Conservation (phyloP, 1,140 invertebrate species). For the Drosophila insularis region DNA sequence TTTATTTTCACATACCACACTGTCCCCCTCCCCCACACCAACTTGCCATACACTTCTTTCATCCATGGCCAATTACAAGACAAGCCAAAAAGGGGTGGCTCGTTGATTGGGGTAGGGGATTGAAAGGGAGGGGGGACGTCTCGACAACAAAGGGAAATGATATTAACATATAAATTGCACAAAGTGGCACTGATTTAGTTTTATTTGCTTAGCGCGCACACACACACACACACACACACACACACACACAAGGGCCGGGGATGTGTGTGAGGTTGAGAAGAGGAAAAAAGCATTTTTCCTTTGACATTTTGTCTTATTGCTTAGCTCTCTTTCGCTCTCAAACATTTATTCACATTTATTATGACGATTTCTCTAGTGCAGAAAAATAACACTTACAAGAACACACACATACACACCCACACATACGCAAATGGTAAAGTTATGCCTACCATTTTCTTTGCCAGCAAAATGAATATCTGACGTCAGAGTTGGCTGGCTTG, state of each 20-base stretch:
- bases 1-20: neutral
- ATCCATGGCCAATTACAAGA: slow-evolving; percentile 56
- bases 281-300: slow-evolving; percentile 7
- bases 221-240: slow-evolving; percentile 19
- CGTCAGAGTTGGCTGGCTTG: slow-evolving; percentile 28
- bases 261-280: neutral
- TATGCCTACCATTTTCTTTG: neutral
- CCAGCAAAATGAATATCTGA: slow-evolving; percentile 20
- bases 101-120: too few species aligned
- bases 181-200: slow-evolving; percentile 79
- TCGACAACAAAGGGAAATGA: slow-evolving; percentile 76
- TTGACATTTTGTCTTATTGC: slow-evolving; percentile 53
- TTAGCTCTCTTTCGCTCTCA: neutral
- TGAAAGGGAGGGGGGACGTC: slow-evolving; percentile 23
- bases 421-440: slow-evolving; percentile 12
- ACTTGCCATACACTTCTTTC: neutral
- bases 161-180: slow-evolving; percentile 81
- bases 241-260: neutral
- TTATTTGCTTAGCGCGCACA: slow-evolving; percentile 41
- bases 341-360: slow-evolving; percentile 80
- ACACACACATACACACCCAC: slow-evolving; percentile 28
- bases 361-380: slow-evolving; percentile 78
- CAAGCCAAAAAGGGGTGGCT: neutral
- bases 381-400: slow-evolving; percentile 77
- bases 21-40: neutral